Conservation (phyloP, 2,113 vertebrate species). For the Telmatochromis sp. region DNA sequence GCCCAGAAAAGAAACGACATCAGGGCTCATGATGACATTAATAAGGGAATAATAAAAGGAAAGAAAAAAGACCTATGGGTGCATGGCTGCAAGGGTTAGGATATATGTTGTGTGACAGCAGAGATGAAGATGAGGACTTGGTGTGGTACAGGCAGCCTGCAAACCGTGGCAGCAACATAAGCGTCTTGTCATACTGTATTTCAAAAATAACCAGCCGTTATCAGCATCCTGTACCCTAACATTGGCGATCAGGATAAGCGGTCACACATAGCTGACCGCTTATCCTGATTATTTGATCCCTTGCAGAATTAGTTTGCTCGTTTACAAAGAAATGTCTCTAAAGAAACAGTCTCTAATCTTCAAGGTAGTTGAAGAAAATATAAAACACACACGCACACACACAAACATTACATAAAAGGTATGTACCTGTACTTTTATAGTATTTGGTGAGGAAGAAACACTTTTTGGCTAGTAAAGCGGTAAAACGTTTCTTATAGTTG, state of each 20-base stretch:
- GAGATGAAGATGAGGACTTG: background rate
- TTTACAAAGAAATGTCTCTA: background rate
- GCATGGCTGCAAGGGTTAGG: background rate
- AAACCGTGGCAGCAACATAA: background rate
- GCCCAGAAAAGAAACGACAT: background rate
- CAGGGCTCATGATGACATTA: background rate
- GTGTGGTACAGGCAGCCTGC: background rate
- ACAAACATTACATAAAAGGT: background rate
- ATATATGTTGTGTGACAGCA: background rate
- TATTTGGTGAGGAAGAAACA: background rate
- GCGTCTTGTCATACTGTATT: background rate
- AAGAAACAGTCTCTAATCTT: background rate
- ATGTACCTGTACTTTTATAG: background rate
- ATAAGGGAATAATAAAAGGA: background rate
- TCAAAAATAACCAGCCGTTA: background rate
- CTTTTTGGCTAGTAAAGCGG: background rate
- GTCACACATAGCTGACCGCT: background rate
- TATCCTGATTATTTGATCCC: background rate
- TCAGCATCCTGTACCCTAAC: background rate
- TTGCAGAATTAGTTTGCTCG: background rate
- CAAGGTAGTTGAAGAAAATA: background rate
- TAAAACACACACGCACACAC: background rate
- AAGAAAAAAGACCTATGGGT: background rate
- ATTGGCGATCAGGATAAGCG: background rate
- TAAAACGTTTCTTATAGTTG: background rate